Base-by-base conservation (phyloP, 1,140 invertebrate species). In the Geopemphigus sp. region DNA sequence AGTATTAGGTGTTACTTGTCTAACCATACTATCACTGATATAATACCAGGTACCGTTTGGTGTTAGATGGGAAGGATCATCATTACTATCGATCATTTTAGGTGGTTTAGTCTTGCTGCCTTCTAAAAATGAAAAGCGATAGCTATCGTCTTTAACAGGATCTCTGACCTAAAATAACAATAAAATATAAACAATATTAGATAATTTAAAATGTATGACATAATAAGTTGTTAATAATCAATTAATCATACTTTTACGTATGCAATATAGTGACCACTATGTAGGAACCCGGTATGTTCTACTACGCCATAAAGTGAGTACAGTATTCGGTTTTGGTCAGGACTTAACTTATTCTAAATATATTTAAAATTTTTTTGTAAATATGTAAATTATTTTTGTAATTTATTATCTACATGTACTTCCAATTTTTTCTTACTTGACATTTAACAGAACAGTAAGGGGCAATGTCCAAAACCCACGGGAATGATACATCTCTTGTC, bases 241-340 rank as follows among this genome's bases (percentile, higher is more conserved):
- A 64, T 59, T 0, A 15, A 22, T 15, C 70, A 82, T 82, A 94
- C 92, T 87, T 94, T 94, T 1, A 95, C 93, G 84, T 96, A 99
- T 11, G 96, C 95, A n/a, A 96, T 93, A 84, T 99, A 99, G 86
- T 99, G 97, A 5, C 97, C 97, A 68, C 94, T 92, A 83, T 92
- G 91, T 82, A 98, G 89, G 19, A 91, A 90, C 5, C 97, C 97
- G 80, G 91, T 93, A 84, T 99, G 97, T 84, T 96, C 95, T 19
- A 99, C 96, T 11, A 99, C 90, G 5, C 95, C 97, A 84, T 97
- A 99, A 24, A 99, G 87, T 0, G 94, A 92, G 86, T 99, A 99
- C 26, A 95, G 84, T 12, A 96, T 87, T 84, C 91, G 87, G 70
- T 87, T 89, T 84, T 93, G 90, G n/a, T 70, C 81, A 53, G 72